Base-by-base conservation (phyloP, 2,888 invertebrate genomes). In the Acanthococcus lagerstroemiae region DNA sequence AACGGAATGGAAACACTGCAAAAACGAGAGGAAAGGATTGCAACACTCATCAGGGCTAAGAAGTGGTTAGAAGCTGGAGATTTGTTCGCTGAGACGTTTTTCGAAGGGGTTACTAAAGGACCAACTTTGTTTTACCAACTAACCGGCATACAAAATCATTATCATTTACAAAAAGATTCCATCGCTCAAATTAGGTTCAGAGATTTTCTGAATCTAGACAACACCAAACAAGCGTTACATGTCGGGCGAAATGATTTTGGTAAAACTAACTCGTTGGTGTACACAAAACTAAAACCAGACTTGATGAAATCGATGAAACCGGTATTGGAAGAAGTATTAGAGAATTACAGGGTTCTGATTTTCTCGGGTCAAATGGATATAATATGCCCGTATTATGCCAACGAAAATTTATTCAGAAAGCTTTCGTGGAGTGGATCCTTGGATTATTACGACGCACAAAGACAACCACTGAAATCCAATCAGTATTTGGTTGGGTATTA, bases 311-410 rank as follows among this genome's bases (percentile, higher is more conserved):
- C 87, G 0, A 84, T 90, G 6, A 87, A 88, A 9, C 81, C 82
- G 0, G 84, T 85, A 82, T 78, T 90, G 65, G 79, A 83, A 0
- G 84, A 86, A 71, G 76, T 90, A 0, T 73, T 88, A 0, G 79
- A 83, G 45, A 44, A 69, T 52, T 87, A 87, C 72, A 79, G 81
- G 74, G 83, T 90, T 9, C 80, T 93, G 55, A 81, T 93, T 68
- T 95, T 93, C 75, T 92, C 86, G 74, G 95, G 95, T 0, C 93
- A 95, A 74, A 75, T 95, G 69, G 95, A 95, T 75, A 87, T 95
- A n/a, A 90, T 94, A 69, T 88, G 93, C 0, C 90, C 91, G 0
- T 90, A 90, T 76, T 79, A 0, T 76, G 77, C 69, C 74, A 74
- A 55, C 17, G 55, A 56, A 19, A 55, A 65, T n/a, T 22, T 65